Percentiles rank a stretch among this genome's conserved stretches.
phyloP scores from a whole-genome alignment of 1,140 invertebrate species.

The Centruroides sculpturatus region DNA sequence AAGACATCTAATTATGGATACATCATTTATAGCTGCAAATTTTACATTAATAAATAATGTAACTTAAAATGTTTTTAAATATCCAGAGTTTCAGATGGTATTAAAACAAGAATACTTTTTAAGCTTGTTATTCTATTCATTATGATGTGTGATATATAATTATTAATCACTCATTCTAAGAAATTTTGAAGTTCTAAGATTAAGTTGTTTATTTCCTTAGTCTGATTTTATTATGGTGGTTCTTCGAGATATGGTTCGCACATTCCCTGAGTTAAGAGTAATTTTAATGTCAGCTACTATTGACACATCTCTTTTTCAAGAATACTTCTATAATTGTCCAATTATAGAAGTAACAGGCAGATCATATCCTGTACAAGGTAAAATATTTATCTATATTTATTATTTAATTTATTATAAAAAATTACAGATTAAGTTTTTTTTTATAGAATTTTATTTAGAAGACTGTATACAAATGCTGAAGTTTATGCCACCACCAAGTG shows the following conservation, averaged over 20 bases:
- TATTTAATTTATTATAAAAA: background rate
- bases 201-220: slow-evolving; percentile 4
- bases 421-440: background rate
- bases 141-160: too few relatives aligned
- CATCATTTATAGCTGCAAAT: too few relatives aligned
- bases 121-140: too few relatives aligned
- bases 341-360: slow-evolving; percentile 60
- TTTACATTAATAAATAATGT: too few relatives aligned
- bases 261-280: slow-evolving; percentile 73
- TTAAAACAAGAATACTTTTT: too few relatives aligned
- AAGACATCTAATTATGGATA: too few relatives aligned
- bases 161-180: too few relatives aligned
- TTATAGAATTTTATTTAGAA: slow-evolving; percentile 69
- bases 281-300: slow-evolving; percentile 97
- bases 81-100: too few relatives aligned
- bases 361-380: slow-evolving; percentile 54
- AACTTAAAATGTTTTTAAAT: too few relatives aligned
- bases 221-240: slow-evolving; percentile 92
- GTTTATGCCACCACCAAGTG: slow-evolving; percentile 57
- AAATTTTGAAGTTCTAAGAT: too few relatives aligned
- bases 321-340: slow-evolving; percentile 82
- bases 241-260: slow-evolving; percentile 77
- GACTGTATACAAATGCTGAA: slow-evolving; percentile 67
- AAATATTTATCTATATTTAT: background rate
- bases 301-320: slow-evolving; percentile 72